Percentiles rank a stretch among this genome's conserved stretches.
phyloP scores from a whole-genome alignment of 2,888 invertebrate genomes.

The Anorthoa munda region DNA sequence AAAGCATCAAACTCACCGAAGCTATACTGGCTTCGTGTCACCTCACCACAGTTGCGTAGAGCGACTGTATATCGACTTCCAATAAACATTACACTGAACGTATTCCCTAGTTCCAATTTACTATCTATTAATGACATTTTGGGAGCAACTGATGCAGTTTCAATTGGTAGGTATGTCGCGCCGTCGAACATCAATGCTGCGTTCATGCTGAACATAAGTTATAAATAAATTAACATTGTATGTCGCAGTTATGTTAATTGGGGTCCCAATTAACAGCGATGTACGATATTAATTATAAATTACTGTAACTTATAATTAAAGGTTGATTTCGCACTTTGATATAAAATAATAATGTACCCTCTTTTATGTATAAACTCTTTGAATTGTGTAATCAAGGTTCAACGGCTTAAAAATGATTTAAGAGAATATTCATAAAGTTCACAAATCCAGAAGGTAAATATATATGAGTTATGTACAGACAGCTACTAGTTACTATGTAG shows the following conservation, averaged over 20 bases:
- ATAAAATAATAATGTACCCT: neutral
- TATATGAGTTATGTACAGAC: slow-evolving; percentile 1
- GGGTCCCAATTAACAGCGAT: slow-evolving; percentile 22
- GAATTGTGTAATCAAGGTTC: neutral
- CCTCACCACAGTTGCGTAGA: neutral
- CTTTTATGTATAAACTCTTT: neutral
- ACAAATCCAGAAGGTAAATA: neutral
- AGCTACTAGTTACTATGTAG: slow-evolving; percentile 8
- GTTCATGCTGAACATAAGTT: slow-evolving; percentile 26
- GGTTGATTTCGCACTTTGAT: neutral
- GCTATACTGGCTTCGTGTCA: neutral
- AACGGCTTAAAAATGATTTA: neutral
- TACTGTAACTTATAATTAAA: slow-evolving; percentile 8
- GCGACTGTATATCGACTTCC: slow-evolving; percentile 4
- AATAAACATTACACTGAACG: neutral
- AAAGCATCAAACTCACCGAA: neutral
- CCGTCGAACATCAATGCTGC: slow-evolving; percentile 14
- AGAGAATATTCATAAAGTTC: slow-evolving; percentile 1
- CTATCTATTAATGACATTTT: neutral
- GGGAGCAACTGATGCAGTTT: neutral
- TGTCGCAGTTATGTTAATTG: slow-evolving; percentile 28
- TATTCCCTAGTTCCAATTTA: slow-evolving; percentile 6
- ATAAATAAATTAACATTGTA: slow-evolving; percentile 42
- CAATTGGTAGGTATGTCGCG: neutral
- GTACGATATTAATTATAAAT: slow-evolving; percentile 18